phyloP scores from a whole-genome alignment of 2,113 vertebrate genomes.

The Gorsachius goisagi region DNA sequence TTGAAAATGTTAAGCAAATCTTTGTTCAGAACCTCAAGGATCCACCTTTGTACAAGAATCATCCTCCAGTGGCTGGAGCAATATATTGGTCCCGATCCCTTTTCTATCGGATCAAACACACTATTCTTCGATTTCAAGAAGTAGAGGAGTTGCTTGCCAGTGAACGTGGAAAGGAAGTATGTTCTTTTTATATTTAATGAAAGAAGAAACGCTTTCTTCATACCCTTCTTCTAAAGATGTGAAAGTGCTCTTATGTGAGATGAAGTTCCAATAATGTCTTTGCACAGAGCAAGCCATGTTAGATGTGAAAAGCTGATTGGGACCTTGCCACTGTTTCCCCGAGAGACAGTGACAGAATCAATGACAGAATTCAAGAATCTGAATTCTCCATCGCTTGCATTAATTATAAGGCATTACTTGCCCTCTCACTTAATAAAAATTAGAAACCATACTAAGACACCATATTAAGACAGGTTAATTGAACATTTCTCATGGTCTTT shows the following conservation, averaged over 20 bases:
- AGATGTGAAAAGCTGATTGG: not conserved
- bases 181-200: not conserved
- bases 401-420: not conserved
- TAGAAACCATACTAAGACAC: not conserved
- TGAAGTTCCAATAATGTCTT: not conserved
- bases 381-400: not conserved
- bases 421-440: not conserved
- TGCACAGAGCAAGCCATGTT: not conserved
- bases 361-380: not conserved
- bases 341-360: not conserved
- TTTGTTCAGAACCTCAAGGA: constrained; percentile 78
- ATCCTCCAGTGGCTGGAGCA: constrained; percentile 87
- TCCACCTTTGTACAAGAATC: constrained; percentile 82
- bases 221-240: not conserved
- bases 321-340: not conserved
- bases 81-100: constrained; percentile 87
- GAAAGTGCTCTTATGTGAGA: not conserved
- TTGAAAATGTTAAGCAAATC: constrained; percentile 77
- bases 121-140: constrained; percentile 83
- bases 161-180: constrained; percentile 76
- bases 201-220: not conserved
- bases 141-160: constrained; percentile 77
- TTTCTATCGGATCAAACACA: constrained; percentile 78
- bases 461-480: not conserved
- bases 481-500: not conserved